Base-by-base conservation (phyloP, 2,113 vertebrate species). In the Microtus ochrogaster region DNA sequence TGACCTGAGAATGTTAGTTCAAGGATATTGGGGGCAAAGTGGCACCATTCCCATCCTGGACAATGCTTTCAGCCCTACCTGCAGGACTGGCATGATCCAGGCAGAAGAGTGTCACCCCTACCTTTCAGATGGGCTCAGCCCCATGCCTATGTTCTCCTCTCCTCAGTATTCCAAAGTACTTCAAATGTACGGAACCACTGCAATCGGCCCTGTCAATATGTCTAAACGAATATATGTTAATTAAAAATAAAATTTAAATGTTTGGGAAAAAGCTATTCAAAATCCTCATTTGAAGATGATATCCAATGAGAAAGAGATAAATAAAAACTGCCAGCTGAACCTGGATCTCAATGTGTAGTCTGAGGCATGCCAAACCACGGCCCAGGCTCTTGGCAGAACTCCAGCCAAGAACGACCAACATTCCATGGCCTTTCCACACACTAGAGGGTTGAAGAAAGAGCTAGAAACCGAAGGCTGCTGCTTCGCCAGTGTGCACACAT, bases 331-430 rank as follows among this genome's bases (percentile, higher is more conserved):
- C n/a, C 6, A 72, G 17, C 14, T 36, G 26, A 1, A 41, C 9
- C 76, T 76, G 84, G 66, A 1, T 90, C 63, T 44, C 70, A 88
- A 33, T 4, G 41, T 3, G 52, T 3, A 41, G 7, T 44, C 28
- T 24, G 65, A 39, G 65, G 24, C 55, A 49, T 0, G 8, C 44
- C 26, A 33, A 77, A 79, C 36, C 55, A 63, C 78, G 86, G 82
- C 3, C 5, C 14, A 5, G 0, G 10, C 39, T 49, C 36, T 6
- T 12, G 8, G 85, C 81, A 87, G 21, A 66, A 14, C 5, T 70
- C 41, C 82, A 91, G 16, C 55, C 39, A 77, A 41, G 52, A 96
- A 90, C 66, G 39, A 41, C 44, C 65, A 36, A 47, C 90, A 91
- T 65, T 22, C 11, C 63, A 87, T 33, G 68, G 73, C 58, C 58